Conservation (phyloP, 37 sponge, comb jelly and placozoan species). For the Beroe forskalii region DNA sequence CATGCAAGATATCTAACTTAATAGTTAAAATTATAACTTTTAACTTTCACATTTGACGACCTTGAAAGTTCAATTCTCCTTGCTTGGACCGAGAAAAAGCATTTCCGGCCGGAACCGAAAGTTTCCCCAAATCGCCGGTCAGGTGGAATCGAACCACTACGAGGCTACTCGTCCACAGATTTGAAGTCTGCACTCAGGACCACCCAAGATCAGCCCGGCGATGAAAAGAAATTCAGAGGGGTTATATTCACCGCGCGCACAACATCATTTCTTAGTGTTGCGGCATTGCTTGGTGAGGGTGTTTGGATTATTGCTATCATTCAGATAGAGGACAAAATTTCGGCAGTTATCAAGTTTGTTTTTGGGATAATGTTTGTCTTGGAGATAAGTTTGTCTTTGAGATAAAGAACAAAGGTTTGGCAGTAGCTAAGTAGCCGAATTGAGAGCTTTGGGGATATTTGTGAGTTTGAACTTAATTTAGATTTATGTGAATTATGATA, state of each 20-base stretch:
- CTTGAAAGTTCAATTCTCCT: too few relatives aligned
- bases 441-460: background rate
- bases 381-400: background rate
- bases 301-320: too few relatives aligned
- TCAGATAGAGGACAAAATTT: too few relatives aligned
- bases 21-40: too few relatives aligned
- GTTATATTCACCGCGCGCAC: too few relatives aligned
- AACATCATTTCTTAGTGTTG: too few relatives aligned
- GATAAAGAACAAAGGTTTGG: background rate
- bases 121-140: background rate
- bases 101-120: background rate
- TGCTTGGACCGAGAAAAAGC: background rate
- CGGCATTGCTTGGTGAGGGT: too few relatives aligned
- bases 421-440: background rate
- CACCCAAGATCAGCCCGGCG: slow-evolving; percentile 66
- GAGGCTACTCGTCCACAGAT: slow-evolving; percentile 65
- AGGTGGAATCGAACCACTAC: slow-evolving; percentile 67
- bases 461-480: too few relatives aligned
- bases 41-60: too few relatives aligned
- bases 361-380: background rate
- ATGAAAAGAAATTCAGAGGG: slow-evolving; percentile 26
- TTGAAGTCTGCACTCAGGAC: slow-evolving; percentile 67
- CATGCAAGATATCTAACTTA: background rate
- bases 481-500: background rate
- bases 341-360: background rate